Conservation (phyloP, 2,888 invertebrate species). For the Ceramica pisi region DNA sequence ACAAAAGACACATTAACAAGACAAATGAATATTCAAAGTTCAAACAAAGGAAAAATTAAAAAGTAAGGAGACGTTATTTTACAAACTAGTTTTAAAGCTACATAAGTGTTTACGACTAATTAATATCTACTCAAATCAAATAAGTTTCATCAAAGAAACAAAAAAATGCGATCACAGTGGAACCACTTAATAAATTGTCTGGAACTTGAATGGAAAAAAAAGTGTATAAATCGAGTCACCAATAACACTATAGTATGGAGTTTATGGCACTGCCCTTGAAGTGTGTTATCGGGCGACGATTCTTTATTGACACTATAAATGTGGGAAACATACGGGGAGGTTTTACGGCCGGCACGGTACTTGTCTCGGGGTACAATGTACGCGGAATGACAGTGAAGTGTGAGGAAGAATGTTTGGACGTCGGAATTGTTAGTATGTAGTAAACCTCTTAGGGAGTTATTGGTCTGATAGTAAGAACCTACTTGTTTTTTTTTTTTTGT, state of each 20-base stretch:
- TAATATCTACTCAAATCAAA: conserved; percentile 79
- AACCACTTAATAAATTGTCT: conserved; percentile 87
- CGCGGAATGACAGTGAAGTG: conserved; percentile 23
- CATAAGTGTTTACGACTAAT: conserved; percentile 74
- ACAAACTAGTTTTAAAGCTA: conserved; percentile 39
- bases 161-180: conserved; percentile 75
- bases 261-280: conserved; percentile 87
- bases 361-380: conserved; percentile 42
- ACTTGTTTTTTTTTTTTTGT: too few relatives aligned
- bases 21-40: conserved; percentile 48
- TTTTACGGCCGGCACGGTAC: conserved; percentile 56
- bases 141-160: conserved; percentile 76
- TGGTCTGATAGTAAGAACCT: background rate
- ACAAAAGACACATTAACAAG: conserved; percentile 47
- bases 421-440: background rate
- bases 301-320: conserved; percentile 86
- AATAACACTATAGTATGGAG: conserved; percentile 88
- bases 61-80: conserved; percentile 16
- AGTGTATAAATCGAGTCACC: conserved; percentile 84
- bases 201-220: conserved; percentile 76
- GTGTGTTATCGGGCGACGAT: conserved; percentile 84
- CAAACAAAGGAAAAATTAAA: conserved; percentile 43
- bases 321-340: conserved; percentile 78
- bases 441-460: background rate
- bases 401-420: background rate